Evolutionary conservation across 2,113 vertebrate genomes (phyloP).

Genomic region (Zosterops japonicus): DNA sequence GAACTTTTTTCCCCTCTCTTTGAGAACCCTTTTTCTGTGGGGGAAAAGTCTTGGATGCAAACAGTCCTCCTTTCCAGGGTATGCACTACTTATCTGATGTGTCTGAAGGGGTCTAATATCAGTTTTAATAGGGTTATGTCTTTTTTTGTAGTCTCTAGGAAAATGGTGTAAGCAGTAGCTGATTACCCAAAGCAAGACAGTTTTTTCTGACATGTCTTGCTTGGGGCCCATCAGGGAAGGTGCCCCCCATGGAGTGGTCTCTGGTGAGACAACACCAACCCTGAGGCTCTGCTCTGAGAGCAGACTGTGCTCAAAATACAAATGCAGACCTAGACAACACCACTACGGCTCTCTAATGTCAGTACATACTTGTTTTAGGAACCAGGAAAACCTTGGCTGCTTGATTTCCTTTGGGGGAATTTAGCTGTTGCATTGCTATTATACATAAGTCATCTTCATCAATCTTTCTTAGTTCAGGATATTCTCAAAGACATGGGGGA

Average conservation of each 20-base stretch:
- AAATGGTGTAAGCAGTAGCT: not conserved
- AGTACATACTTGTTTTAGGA: not conserved
- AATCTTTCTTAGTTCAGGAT: not conserved
- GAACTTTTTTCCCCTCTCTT: not conserved
- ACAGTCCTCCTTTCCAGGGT: not conserved
- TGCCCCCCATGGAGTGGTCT: fast-evolving
- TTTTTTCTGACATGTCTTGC: not conserved
- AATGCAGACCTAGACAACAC: not conserved
- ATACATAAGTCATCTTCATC: not conserved
- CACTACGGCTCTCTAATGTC: not conserved
- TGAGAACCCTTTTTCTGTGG: not conserved
- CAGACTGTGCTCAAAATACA: not conserved
- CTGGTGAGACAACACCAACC: not conserved
- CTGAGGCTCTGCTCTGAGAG: not conserved
- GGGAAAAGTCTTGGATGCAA: not conserved
- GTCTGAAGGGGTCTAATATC: not conserved
- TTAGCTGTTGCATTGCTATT: not conserved
- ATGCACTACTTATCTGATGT: not conserved
- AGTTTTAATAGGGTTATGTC: not conserved
- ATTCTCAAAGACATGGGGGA: not conserved
- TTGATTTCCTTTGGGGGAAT: not conserved
- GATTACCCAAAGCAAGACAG: not conserved
- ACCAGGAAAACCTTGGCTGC: not conserved
- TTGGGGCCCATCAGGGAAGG: not conserved
- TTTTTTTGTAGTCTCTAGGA: not conserved